Base-by-base conservation (phyloP, 2,888 invertebrate species). In the Dasysyrphus albostriatus region DNA sequence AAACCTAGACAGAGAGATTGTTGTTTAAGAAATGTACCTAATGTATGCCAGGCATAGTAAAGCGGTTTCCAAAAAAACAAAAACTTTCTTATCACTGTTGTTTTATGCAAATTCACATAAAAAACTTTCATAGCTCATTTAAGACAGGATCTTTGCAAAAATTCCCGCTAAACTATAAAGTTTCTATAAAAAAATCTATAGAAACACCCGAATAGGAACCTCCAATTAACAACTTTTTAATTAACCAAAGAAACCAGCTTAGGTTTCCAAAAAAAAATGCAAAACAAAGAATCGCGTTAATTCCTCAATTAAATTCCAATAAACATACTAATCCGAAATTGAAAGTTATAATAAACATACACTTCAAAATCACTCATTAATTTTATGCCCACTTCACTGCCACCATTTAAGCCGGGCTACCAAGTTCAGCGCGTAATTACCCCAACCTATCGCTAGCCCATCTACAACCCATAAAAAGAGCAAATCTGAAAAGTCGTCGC, bases 361-460 rank as follows among this genome's bases (percentile, higher is more conserved):
- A 73, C 76, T 59, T 37, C 37, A 69, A 81, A 85, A 85, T 82
- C 85, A 70, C 59, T 82, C 67, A 73, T 87, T 87, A 87, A 83
- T 72, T 87, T 83, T 87, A 87, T 87, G 87, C 79, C 75, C 87
- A 87, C 87, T 79, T 87, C 47, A 70, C 67, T 73, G 83, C 58
- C 82, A 72, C 61, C 83, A 75, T 72, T 83, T 75, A 75, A 72
- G 51, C 37, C 56, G 24, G 39, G 69, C 72, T 59, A 67, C 83
- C 87, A 87, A 87, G 87, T 87, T 87, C 87, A 87, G 78, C 83
- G 87, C 83, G 83, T 83, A 82, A 87, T 87, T 87, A 87, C 78
- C 63, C 34, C 87, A 54, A 72, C 70, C 78, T 75, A 87, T 87
- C 83, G 79, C 70, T 65, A 37, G 37, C 67, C 87, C 78, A 79